Conservation (phyloP, 2,113 vertebrate genomes). For the Phycodurus eques region DNA sequence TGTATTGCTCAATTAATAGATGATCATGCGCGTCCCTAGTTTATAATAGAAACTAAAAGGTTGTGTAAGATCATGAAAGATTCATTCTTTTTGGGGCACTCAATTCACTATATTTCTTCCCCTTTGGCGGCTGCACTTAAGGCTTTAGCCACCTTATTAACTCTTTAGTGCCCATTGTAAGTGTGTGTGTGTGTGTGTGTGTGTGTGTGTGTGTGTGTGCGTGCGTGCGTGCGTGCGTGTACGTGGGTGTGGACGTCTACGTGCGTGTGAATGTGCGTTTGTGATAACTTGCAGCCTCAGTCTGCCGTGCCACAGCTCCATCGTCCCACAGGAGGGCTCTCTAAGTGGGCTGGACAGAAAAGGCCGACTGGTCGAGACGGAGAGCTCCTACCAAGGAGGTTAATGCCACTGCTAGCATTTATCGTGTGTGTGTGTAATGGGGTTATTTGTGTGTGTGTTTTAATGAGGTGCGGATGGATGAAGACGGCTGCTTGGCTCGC, state of each 20-base stretch:
- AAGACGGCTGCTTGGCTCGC: constrained; percentile 55
- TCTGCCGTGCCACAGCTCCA: constrained; percentile 56
- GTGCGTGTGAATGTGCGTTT: not conserved
- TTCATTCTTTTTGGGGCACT: not conserved
- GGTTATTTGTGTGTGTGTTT: constrained; percentile 41
- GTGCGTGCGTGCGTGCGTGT: not conserved
- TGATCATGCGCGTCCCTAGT: not conserved
- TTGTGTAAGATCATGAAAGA: not conserved
- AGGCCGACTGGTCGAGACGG: constrained; percentile 66
- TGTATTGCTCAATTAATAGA: not conserved
- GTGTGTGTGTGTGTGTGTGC: no score
- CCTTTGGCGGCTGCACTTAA: constrained; percentile 38
- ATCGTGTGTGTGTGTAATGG: constrained; percentile 20
- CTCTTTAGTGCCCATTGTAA: constrained; percentile 41
- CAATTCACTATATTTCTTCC: constrained; percentile 32
- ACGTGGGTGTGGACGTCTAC: not conserved
- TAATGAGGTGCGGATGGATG: constrained; percentile 71
- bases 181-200: constrained; percentile 8
- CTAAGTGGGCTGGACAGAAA: constrained; percentile 68
- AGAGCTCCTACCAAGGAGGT: constrained; percentile 60
- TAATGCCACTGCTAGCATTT: constrained; percentile 57
- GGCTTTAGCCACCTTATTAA: constrained; percentile 48
- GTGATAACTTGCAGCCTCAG: constrained; percentile 41
- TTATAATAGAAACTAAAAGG: not conserved
- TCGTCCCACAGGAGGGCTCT: constrained; percentile 53